Percentiles rank a stretch among this genome's conserved stretches.
phyloP scores from a whole-genome alignment of 2,888 invertebrate species.

The Eutolmus rufibarbis region DNA sequence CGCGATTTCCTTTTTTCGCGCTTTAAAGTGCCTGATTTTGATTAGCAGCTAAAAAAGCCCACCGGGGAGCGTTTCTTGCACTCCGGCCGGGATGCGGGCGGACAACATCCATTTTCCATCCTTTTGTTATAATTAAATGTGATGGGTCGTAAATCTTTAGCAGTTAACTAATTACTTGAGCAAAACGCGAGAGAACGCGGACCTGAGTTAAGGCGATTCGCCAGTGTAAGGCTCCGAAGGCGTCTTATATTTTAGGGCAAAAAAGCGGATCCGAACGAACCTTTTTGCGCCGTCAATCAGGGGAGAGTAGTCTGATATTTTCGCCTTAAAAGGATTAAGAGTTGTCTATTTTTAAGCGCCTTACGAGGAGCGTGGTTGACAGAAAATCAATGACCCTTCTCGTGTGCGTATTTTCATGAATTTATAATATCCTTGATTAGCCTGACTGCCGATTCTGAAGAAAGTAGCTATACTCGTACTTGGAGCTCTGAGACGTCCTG shows the following conservation, averaged over 20 bases:
- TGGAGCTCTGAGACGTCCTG: neutral
- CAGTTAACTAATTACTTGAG: slow-evolving; percentile 33
- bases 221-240: neutral
- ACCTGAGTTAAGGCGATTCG: neutral
- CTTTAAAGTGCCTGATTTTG: neutral
- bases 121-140: slow-evolving; percentile 25
- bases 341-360: neutral
- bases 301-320: neutral
- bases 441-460: neutral
- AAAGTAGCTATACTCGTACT: neutral
- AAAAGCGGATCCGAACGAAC: neutral
- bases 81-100: neutral
- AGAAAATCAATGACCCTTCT: neutral
- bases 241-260: neutral
- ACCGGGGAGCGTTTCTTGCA: neutral
- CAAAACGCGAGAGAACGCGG: neutral
- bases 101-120: neutral
- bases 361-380: neutral
- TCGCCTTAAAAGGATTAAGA: neutral
- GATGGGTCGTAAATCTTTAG: slow-evolving; percentile 37
- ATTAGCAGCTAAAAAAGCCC: neutral
- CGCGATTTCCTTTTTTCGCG: neutral
- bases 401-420: neutral
- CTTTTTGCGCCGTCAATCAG: neutral
- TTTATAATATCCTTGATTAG: neutral